These are phyloP conservation scores for Galleria mellonella DNA, from an alignment of 1,140 invertebrate species.

Conservation along the genomic window DNA sequence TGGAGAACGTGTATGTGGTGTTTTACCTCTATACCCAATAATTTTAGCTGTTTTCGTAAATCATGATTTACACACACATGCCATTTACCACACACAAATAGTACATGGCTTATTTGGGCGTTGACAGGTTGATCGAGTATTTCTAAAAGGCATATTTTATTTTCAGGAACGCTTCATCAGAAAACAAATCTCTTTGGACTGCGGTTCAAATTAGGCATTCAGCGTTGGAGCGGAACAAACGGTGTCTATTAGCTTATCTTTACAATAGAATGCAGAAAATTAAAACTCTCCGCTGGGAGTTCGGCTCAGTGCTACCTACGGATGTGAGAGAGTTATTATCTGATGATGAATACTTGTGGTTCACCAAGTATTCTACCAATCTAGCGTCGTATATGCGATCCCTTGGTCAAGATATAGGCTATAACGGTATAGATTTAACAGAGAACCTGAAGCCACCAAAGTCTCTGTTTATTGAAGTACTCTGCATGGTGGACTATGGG, in stretches of 20 bases:
- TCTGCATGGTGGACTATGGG: constrained; percentile 93
- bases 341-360: constrained; percentile 90
- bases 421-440: constrained; percentile 88
- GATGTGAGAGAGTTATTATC: constrained; percentile 89
- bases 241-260: constrained; percentile 92
- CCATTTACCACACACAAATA: no score
- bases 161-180: constrained; percentile 57
- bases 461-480: constrained; percentile 92
- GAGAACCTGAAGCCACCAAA: constrained; percentile 94
- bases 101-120: background rate
- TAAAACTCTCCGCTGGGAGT: constrained; percentile 91
- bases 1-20: no score
- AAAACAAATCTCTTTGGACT: constrained; percentile 74
- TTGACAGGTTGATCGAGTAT: no score
- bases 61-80: no score
- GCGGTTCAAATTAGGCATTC: constrained; percentile 88
- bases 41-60: no score
- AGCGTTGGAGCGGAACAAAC: constrained; percentile 90
- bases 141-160: constrained; percentile 2
- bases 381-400: constrained; percentile 93
- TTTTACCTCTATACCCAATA: no score
- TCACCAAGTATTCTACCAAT: constrained; percentile 90
- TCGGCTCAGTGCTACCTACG: constrained; percentile 90
- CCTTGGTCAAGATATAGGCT: constrained; percentile 83
- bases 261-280: constrained; percentile 89